A percentile compares a stretch with the other conserved stretches of the same genome.
Evolutionary conservation across 2,797 vertebrate species (phyloP).

Genomic region (Crenuchus spilurus): DNA sequence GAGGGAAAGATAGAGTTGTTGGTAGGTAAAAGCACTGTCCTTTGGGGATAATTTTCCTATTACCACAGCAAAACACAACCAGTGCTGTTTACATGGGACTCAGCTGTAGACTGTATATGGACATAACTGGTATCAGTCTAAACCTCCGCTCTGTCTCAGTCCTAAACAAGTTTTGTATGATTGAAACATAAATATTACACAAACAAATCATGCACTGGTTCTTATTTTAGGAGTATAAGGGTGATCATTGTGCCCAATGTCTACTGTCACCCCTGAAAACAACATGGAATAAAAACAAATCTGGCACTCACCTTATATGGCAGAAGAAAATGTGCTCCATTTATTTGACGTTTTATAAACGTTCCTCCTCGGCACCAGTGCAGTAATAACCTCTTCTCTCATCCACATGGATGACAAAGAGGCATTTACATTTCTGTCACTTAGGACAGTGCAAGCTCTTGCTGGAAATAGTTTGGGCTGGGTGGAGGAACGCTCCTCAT

Average conservation of each 20-base stretch:
- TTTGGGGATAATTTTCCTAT: slow-evolving; percentile 31
- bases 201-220: neutral
- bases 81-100: neutral
- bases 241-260: neutral
- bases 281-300: neutral
- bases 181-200: neutral
- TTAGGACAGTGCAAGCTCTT: neutral
- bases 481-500: neutral
- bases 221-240: neutral
- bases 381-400: neutral
- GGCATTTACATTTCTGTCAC: neutral
- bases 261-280: neutral
- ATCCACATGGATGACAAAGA: neutral
- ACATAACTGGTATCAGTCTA: neutral
- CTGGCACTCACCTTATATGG: slow-evolving; percentile 37
- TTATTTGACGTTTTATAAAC: neutral
- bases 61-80: slow-evolving; percentile 24
- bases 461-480: neutral
- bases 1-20: neutral
- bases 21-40: neutral
- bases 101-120: neutral
- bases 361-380: neutral
- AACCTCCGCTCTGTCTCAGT: neutral
- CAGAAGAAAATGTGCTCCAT: neutral
- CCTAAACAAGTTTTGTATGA: neutral